A percentile compares a stretch with the other conserved stretches of the same genome.
Evolutionary conservation across 2,797 vertebrate species (phyloP).

Genomic region (Falco columbarius): DNA sequence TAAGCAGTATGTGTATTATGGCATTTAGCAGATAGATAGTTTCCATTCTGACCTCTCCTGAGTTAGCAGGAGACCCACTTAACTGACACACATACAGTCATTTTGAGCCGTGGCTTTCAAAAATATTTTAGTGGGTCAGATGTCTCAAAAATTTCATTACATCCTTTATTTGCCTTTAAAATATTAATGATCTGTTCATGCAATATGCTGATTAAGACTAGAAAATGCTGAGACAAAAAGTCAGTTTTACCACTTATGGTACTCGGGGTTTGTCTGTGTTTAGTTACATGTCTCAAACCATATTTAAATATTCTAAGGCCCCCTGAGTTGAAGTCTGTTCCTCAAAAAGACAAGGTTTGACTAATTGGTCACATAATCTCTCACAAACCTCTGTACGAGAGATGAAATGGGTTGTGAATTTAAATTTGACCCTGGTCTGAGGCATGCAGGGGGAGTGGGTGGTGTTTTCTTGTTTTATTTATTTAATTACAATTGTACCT

Average conservation of each 20-base stretch:
- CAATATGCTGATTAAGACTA: slow-evolving; percentile 53
- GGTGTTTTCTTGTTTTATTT: background rate
- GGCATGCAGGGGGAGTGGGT: background rate
- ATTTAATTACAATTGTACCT: background rate
- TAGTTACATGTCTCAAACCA: background rate
- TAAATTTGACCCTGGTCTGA: background rate
- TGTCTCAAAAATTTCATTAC: slow-evolving; percentile 53
- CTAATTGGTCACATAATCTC: background rate
- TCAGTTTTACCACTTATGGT: background rate
- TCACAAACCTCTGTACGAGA: background rate
- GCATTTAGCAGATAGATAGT: background rate
- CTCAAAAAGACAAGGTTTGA: background rate
- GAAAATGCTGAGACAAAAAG: slow-evolving; percentile 46
- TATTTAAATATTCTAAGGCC: slow-evolving; percentile 33
- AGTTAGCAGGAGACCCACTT: slow-evolving; percentile 32
- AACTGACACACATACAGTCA: background rate
- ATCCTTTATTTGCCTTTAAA: slow-evolving; percentile 67
- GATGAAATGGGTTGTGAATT: background rate
- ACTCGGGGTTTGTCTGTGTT: background rate
- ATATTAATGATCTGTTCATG: slow-evolving; percentile 51
- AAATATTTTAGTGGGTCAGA: slow-evolving; percentile 65
- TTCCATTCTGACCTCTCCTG: slow-evolving; percentile 24
- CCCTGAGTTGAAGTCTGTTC: slow-evolving; percentile 12
- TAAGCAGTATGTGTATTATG: background rate
- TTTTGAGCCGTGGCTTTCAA: slow-evolving; percentile 54